Evolutionary conservation across 1,140 invertebrate genomes (phyloP), one percentile per base, ranked within the genome.

Genomic region (Pachypeltis micranthus): DNA sequence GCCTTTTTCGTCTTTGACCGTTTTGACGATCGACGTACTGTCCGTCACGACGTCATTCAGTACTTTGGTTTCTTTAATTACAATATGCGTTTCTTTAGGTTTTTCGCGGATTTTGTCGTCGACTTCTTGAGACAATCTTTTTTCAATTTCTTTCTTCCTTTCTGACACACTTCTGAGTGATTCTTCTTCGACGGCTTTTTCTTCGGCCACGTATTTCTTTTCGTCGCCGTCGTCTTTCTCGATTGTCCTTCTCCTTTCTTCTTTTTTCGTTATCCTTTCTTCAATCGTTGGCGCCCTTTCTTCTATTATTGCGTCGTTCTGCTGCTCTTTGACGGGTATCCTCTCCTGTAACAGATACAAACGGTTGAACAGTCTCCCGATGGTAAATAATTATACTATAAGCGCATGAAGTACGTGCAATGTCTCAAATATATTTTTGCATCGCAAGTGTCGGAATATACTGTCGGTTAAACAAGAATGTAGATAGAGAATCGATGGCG

Each of bases 81-180:
- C 31, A 29, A 67, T 63, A 19, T 66, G 54, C 54, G 79, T 80
- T 65, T 82, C 81, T 27, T 76, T 70, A 55, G 81, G 84, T 21
- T 85, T 21, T 4, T 16, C 21, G 12, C 19, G 12, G 12, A 72
- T 63, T 83, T 80, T 72, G 16, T 67, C 51, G 10, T 70, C 66
- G 28, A 80, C 80, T 65, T 83, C 81, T 31, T 76, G 71, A 44
- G 81, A 85, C 23, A 85, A 73, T 64, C 84, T 80, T 72, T 83
- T 83, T 31, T 84, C 82, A 56, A 86, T 86, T 75, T 85, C 81
- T 70, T 83, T 78, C 63, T 83, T 81, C 61, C 83, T 76, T 71
- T 86, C 83, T 24, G 81, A 82, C 44, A 85, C 84, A 21, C 81
- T 81, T 57, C 81, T 81, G 64, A 83, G 84, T 25, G 81, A 78